Evolutionary conservation across 2,888 invertebrate genomes (phyloP).

Genomic region (Ligdia adustata): DNA sequence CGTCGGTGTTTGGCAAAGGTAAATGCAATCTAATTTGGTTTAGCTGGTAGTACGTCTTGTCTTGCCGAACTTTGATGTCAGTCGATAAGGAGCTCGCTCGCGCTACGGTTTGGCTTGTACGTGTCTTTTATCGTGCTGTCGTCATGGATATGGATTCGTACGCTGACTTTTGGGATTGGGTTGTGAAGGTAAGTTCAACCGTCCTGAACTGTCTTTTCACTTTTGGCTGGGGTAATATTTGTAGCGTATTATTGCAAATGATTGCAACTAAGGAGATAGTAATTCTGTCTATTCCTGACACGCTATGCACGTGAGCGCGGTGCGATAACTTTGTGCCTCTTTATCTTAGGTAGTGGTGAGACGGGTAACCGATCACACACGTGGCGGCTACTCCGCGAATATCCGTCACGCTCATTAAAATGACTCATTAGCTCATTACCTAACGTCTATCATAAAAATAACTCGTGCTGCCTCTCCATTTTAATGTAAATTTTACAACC

Average conservation of each 20-base stretch:
- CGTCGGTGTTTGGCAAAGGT: slow-evolving; percentile 89
- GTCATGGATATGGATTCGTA: slow-evolving; percentile 61
- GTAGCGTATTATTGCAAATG: slow-evolving; percentile 4
- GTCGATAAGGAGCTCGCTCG: slow-evolving; percentile 25
- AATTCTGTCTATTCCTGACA: neutral
- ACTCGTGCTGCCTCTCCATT: slow-evolving; percentile 14
- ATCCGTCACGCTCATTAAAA: neutral
- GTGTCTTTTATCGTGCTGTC: neutral
- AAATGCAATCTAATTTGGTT: slow-evolving; percentile 78
- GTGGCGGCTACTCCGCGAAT: slow-evolving; percentile 4
- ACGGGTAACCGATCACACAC: no score
- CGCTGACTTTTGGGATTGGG: slow-evolving; percentile 61
- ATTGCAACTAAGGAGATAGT: no score
- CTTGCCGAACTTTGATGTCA: slow-evolving; percentile 46
- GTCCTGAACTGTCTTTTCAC: neutral
- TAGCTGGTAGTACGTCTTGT: slow-evolving; percentile 44
- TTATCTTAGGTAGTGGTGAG: neutral
- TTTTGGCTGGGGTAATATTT: neutral
- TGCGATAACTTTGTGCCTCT: neutral
- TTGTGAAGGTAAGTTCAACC: slow-evolving; percentile 55
- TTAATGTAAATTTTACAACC: slow-evolving; percentile 19
- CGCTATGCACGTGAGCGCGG: neutral
- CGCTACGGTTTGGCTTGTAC: slow-evolving; percentile 1
- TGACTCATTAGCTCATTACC: slow-evolving; percentile 13
- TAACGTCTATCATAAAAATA: slow-evolving; percentile 20